These are phyloP conservation scores for Sclerurus mexicanus DNA, from an alignment of 2,113 vertebrate species.

Conservation along the genomic window DNA sequence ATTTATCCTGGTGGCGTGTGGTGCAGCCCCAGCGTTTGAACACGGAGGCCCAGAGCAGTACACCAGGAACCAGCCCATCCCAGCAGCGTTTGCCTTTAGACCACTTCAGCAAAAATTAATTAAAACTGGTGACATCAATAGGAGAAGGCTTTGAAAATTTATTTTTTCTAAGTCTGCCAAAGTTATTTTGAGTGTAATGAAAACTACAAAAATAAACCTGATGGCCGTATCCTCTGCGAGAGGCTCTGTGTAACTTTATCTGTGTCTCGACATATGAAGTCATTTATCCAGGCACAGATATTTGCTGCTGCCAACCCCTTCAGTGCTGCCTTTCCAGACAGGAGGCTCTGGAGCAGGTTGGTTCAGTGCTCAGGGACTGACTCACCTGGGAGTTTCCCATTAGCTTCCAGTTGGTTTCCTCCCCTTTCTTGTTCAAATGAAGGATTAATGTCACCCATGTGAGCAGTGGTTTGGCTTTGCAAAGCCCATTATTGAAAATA, in stretches of 20 bases:
- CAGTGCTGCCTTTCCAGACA: not conserved
- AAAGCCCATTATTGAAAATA: not conserved
- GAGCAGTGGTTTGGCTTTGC: not conserved
- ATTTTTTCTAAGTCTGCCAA: conserved; percentile 50
- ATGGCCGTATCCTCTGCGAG: conserved; percentile 26
- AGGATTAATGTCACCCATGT: not conserved
- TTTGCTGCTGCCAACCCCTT: not conserved
- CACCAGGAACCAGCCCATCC: not conserved
- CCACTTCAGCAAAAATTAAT: conserved; percentile 53
- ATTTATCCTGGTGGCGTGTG: not conserved
- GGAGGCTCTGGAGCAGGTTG: not conserved
- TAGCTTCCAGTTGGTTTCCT: not conserved
- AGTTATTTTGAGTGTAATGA: conserved; percentile 62
- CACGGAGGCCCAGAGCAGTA: not conserved
- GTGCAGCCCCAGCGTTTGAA: not conserved
- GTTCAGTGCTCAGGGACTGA: not conserved
- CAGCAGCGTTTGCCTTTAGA: not conserved
- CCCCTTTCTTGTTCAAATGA: not conserved
- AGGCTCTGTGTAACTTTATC: conserved; percentile 55
- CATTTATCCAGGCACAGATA: conserved; percentile 19
- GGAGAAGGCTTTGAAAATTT: conserved; percentile 39
- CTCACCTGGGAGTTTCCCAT: not conserved
- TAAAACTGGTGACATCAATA: conserved; percentile 56
- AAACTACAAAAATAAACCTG: conserved; percentile 62
- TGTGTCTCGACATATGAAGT: conserved; percentile 41